These are phyloP conservation scores for Eledone cirrhosa DNA, from an alignment of 2,888 invertebrate genomes.

Conservation along the genomic window DNA sequence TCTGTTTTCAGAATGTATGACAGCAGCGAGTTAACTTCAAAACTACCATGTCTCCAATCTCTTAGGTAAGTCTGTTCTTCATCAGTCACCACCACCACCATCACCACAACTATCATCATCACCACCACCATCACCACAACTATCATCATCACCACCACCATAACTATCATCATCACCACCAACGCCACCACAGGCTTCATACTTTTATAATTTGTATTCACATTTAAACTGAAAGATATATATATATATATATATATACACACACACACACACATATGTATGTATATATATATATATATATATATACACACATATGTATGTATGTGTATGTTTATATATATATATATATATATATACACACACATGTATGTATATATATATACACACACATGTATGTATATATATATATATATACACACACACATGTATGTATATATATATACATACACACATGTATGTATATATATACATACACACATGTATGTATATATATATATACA, in stretches of 20 bases:
- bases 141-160: too few relatives aligned
- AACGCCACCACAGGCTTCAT: too few relatives aligned
- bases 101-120: too few relatives aligned
- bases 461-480: not conserved
- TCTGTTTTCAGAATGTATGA: conserved; percentile 33
- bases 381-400: not conserved
- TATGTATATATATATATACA: not conserved
- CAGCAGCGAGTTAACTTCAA: conserved; percentile 29
- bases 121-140: too few relatives aligned
- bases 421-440: conserved; percentile 5
- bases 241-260: too few relatives aligned
- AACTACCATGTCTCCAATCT: conserved; percentile 9
- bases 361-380: not conserved
- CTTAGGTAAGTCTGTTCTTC: conserved; percentile 29
- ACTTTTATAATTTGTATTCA: too few relatives aligned
- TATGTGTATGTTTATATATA: not conserved
- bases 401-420: not conserved
- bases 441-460: not conserved
- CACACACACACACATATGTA: not conserved
- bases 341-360: not conserved
- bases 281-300: not conserved
- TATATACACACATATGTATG: not conserved
- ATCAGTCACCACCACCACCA: too few relatives aligned
- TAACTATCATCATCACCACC: too few relatives aligned
- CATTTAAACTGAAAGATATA: too few relatives aligned